phyloP scores from a whole-genome alignment of 2,113 vertebrate genomes.

The Thunnus thynnus region DNA sequence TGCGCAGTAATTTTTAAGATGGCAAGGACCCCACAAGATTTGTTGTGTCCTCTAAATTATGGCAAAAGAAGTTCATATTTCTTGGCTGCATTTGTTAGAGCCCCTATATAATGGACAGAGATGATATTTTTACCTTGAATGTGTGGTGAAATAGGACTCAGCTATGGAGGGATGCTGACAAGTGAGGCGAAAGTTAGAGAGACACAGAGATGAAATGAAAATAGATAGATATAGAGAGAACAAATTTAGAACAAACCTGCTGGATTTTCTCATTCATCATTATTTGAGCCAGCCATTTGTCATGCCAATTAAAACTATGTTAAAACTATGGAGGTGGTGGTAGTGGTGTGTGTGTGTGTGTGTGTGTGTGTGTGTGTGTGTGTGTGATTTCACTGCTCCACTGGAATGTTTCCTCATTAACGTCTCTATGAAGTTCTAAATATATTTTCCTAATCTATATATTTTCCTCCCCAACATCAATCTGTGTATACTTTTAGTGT shows the following conservation, averaged over 20 bases:
- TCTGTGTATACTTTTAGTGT: constrained; percentile 7
- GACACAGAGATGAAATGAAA: background rate
- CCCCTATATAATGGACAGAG: background rate
- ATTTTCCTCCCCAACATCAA: constrained; percentile 42
- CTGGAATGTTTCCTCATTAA: constrained; percentile 64
- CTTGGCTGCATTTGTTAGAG: background rate
- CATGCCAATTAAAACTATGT: constrained; percentile 51
- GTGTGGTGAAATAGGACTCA: no score
- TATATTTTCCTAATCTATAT: constrained; percentile 40
- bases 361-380: background rate
- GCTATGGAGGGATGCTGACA: no score
- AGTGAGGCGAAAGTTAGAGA: background rate
- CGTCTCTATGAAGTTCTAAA: constrained; percentile 35
- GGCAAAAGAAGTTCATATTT: background rate
- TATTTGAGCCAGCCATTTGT: constrained; percentile 44
- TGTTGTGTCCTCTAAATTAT: background rate
- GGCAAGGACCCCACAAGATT: background rate
- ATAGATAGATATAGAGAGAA: background rate
- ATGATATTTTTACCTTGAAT: background rate
- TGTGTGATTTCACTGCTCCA: constrained; percentile 13
- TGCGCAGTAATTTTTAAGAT: no score
- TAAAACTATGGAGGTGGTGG: constrained; percentile 34
- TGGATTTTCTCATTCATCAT: constrained; percentile 32
- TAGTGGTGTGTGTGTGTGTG: no score
- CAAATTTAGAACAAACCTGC: background rate